These are phyloP conservation scores for Passerculus sandwichensis DNA, from an alignment of 2,797 vertebrate genomes.

Conservation along the genomic window DNA sequence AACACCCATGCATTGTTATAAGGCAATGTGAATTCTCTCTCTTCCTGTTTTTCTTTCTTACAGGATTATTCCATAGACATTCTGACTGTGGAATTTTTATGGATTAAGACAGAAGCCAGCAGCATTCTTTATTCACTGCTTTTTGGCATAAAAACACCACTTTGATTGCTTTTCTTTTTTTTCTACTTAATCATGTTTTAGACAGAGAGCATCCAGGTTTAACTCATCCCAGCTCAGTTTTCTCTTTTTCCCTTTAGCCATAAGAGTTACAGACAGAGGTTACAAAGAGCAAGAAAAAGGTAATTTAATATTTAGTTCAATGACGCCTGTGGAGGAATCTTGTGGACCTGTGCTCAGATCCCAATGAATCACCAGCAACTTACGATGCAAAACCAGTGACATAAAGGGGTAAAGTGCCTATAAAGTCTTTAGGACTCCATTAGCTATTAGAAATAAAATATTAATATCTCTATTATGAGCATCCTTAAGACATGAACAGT, in stretches of 20 bases:
- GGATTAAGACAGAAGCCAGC: slow-evolving; percentile 56
- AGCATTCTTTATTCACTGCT: not conserved
- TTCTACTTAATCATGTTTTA: slow-evolving; percentile 39
- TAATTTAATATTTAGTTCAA: slow-evolving; percentile 43
- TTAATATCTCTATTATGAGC: not conserved
- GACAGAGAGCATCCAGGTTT: slow-evolving; percentile 26
- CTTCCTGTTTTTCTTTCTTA: slow-evolving; percentile 22
- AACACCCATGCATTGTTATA: not conserved
- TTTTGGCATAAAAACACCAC: slow-evolving; percentile 40
- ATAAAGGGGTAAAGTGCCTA: not conserved
- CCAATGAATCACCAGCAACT: slow-evolving; percentile 17
- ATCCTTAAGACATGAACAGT: not conserved
- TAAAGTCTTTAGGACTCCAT: slow-evolving; percentile 17
- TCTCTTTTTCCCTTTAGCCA: not conserved
- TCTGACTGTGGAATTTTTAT: not conserved
- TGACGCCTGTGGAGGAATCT: not conserved
- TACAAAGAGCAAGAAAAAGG: slow-evolving; percentile 21
- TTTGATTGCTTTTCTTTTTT: slow-evolving; percentile 33
- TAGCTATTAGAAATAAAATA: slow-evolving; percentile 18
- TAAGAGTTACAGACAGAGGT: not conserved
- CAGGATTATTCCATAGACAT: slow-evolving; percentile 41
- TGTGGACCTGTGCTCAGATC: not conserved
- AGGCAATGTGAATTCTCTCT: not conserved
- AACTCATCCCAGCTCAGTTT: not conserved
- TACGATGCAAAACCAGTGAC: not conserved